Evolutionary conservation across 2,113 vertebrate genomes (phyloP).

Genomic region (Chamaetylas fuelleborni): DNA sequence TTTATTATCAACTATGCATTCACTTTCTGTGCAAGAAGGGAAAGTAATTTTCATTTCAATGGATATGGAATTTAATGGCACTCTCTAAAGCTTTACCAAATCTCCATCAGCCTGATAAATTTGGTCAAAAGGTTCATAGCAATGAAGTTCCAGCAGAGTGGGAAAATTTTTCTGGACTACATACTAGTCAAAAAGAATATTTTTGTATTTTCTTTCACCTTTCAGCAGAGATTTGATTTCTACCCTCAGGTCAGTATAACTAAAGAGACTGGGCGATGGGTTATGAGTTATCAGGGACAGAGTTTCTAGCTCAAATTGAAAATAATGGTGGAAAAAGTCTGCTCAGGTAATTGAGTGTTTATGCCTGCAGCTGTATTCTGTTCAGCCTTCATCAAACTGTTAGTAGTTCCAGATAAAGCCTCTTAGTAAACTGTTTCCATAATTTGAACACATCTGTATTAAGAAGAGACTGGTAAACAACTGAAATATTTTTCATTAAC

Average conservation of each 20-base stretch:
- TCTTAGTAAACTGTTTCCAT: constrained; percentile 39
- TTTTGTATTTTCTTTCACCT: constrained; percentile 1
- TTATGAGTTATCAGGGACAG: constrained; percentile 13
- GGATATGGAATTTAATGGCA: constrained; percentile 9
- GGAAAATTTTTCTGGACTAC: not conserved
- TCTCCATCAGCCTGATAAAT: constrained; percentile 25
- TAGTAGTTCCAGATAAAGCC: not conserved
- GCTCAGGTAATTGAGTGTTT: constrained; percentile 48
- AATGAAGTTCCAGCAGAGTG: not conserved
- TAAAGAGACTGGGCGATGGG: not conserved
- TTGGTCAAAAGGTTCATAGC: constrained; percentile 19
- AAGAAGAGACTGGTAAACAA: not conserved
- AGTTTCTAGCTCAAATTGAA: constrained; percentile 16
- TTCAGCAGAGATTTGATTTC: constrained; percentile 31
- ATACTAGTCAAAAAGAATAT: not conserved
- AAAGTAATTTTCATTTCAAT: constrained; percentile 51
- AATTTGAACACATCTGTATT: not conserved
- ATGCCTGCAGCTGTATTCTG: constrained; percentile 1
- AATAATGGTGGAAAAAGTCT: constrained; percentile 32
- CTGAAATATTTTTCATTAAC: constrained; percentile 40
- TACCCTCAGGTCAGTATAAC: not conserved
- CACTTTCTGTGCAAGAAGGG: not conserved
- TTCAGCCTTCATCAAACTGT: constrained; percentile 29
- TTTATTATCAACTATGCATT: constrained; percentile 39
- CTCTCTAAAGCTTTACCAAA: constrained; percentile 39